Evolutionary conservation across 53 echinoderm and acorn worm species (phyloP), one percentile per base, ranked within the genome.

Genomic region (Paelopatides confundens): DNA sequence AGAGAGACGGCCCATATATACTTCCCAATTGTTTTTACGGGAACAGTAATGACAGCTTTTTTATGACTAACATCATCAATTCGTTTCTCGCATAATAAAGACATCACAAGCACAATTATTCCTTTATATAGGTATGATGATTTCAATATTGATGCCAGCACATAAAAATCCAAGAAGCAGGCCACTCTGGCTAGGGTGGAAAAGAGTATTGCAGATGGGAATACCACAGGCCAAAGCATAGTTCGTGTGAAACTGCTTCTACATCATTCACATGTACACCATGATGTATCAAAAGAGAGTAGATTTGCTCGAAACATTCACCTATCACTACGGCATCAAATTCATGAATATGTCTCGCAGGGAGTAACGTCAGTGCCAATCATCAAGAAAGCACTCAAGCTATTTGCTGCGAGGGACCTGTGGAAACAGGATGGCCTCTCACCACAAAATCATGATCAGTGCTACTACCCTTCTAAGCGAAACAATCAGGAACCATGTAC

Each of bases 51-150:
- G n/a, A n/a, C n/a, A n/a, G n/a, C n/a, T n/a, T n/a, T n/a, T n/a
- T n/a, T n/a, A n/a, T n/a, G n/a, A n/a, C n/a, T n/a, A n/a, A n/a
- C n/a, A n/a, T n/a, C n/a, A n/a, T n/a, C n/a, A n/a, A n/a, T n/a
- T n/a, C n/a, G n/a, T n/a, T n/a, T n/a, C n/a, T n/a, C n/a, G n/a
- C n/a, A n/a, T n/a, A n/a, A n/a, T n/a, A n/a, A n/a, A n/a, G n/a
- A n/a, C n/a, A n/a, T n/a, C n/a, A n/a, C n/a, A n/a, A n/a, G n/a
- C n/a, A n/a, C n/a, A n/a, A n/a, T n/a, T n/a, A n/a, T n/a, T n/a
- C n/a, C n/a, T n/a, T n/a, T n/a, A n/a, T n/a, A n/a, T n/a, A 66
- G 67, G 31, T 66, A 66, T 66, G 67, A 66, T 66, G 67, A 66
- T 33, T 66, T 28, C 29, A 66, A 66, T 27, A 31, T 66, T 0